Percentiles rank a stretch among this genome's conserved stretches.
These are phyloP conservation scores for Pyralis farinalis DNA, from an alignment of 2,888 invertebrate genomes.

Conservation along the genomic window DNA sequence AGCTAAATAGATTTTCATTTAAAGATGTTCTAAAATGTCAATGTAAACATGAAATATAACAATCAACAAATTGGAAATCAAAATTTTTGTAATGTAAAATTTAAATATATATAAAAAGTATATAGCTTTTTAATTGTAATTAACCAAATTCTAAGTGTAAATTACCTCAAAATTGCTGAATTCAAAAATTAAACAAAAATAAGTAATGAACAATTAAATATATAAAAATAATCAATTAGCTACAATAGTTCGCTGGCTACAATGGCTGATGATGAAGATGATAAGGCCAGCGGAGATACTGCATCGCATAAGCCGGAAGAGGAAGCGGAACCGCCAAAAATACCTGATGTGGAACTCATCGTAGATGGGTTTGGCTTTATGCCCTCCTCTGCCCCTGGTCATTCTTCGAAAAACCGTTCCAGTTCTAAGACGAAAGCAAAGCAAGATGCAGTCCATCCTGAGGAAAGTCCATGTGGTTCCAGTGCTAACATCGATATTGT, in stretches of 20 bases:
- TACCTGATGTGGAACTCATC: slow-evolving; percentile 58
- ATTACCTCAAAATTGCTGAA: not conserved
- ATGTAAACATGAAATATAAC: too few species aligned
- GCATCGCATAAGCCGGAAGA: slow-evolving; percentile 24
- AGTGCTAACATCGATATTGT: slow-evolving; percentile 70
- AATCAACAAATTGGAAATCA: too few species aligned
- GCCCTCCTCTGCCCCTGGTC: slow-evolving; percentile 30
- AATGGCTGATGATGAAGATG: slow-evolving; percentile 41
- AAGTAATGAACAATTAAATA: not conserved
- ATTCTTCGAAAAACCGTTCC: slow-evolving; percentile 5
- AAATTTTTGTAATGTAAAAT: too few species aligned
- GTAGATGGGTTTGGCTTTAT: slow-evolving; percentile 77
- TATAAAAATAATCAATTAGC: not conserved
- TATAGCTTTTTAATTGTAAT: too few species aligned
- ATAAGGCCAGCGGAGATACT: slow-evolving; percentile 42
- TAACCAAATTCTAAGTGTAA: slow-evolving; percentile 35
- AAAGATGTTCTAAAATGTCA: too few species aligned
- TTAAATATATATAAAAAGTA: too few species aligned
- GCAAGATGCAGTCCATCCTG: slow-evolving; percentile 30
- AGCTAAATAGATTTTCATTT: too few species aligned
- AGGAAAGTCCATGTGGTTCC: slow-evolving; percentile 54
- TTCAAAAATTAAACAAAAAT: too few species aligned
- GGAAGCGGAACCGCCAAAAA: slow-evolving; percentile 24
- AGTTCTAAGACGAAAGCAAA: slow-evolving; percentile 21
- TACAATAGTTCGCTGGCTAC: too few species aligned